phyloP scores from a whole-genome alignment of 30 jellyfish, hydroid and myxozoan genomes.

The Pseudorhiza aurosa region DNA sequence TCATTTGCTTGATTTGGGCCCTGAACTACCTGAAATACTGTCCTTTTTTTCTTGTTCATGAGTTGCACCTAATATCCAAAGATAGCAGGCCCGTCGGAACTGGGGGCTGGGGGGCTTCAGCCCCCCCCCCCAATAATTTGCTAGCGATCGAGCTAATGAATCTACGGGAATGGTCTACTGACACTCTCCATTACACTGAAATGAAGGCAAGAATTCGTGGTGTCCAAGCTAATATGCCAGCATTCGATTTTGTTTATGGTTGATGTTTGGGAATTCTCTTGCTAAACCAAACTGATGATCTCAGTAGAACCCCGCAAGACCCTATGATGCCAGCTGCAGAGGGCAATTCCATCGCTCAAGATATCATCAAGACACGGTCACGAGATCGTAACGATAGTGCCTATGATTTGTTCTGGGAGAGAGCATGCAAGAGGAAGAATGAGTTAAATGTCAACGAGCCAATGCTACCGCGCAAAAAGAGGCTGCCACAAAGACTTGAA shows the following conservation, averaged over 20 bases:
- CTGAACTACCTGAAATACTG: too few species aligned
- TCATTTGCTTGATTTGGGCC: too few species aligned
- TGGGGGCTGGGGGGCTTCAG: too few species aligned
- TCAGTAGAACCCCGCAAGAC: slow-evolving; percentile 42
- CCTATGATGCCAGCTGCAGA: slow-evolving; percentile 41
- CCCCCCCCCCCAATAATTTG: too few species aligned
- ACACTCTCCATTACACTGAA: slow-evolving; percentile 45
- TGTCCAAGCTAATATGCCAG: slow-evolving; percentile 39
- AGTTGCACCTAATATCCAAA: too few species aligned
- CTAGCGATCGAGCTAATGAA: slow-evolving; percentile 45
- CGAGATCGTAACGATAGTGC: slow-evolving; percentile 5
- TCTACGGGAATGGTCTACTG: slow-evolving; percentile 42
- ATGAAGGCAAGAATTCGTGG: slow-evolving; percentile 28
- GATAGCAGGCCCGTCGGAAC: too few species aligned
- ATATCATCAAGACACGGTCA: slow-evolving; percentile 45
- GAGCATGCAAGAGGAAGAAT: slow-evolving; percentile 29
- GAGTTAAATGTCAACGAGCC: slow-evolving; percentile 75
- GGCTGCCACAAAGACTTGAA: slow-evolving; percentile 58
- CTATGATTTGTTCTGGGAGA: slow-evolving; percentile 66
- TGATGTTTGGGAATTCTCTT: slow-evolving; percentile 35
- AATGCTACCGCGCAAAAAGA: slow-evolving; percentile 78
- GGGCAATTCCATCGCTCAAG: slow-evolving; percentile 39
- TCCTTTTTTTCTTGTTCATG: too few species aligned
- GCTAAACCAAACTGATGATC: slow-evolving; percentile 22
- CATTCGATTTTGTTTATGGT: slow-evolving; percentile 38